Evolutionary conservation across 2,797 vertebrate species (phyloP), one percentile per base, ranked within the genome.

Genomic region (Girardinus metallicus): DNA sequence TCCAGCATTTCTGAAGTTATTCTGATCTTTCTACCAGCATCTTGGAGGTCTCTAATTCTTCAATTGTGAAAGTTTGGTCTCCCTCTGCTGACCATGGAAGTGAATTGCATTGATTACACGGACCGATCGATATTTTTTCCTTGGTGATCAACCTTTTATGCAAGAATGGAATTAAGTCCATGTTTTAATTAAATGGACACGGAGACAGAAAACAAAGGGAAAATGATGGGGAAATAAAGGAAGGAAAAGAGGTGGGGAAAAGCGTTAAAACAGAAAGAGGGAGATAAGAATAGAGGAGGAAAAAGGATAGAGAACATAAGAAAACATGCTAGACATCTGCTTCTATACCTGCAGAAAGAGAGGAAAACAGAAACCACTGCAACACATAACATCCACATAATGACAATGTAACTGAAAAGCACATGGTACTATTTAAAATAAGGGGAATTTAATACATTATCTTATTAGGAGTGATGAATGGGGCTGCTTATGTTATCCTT

Each of bases 61-160:
- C 6, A 72, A 47, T 29, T 46, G 70, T 49, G 71, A 73, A 73
- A 73, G 62, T 10, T 73, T 34, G 53, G 73, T 74, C 47, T 74
- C 73, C 73, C 73, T 34, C 31, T 74, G 18, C 73, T 74, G 73
- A 53, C 73, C 36, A 0, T 16, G 11, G 26, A 74, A 74, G 21
- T 51, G 49, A 7, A 73, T 72, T 72, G n/a, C n/a, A 11, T 9
- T 49, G 18, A 21, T 47, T 29, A 73, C 8, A 1, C 3, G 10
- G 46, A 46, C 29, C 12, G 0, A 31, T 55, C 53, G 3, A n/a
- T 21, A 5, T 26, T 66, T 3, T 3, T 3, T 66, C 9, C 23
- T 66, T 66, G 64, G 34, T 66, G 64, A 39, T 23, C 21, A 23
- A 26, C 21, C 36, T 41, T 21, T 39, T 66, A 11, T 23, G 7